These are phyloP conservation scores for Aptenodytes patagonicus DNA, from an alignment of 2,113 vertebrate genomes.

Conservation along the genomic window DNA sequence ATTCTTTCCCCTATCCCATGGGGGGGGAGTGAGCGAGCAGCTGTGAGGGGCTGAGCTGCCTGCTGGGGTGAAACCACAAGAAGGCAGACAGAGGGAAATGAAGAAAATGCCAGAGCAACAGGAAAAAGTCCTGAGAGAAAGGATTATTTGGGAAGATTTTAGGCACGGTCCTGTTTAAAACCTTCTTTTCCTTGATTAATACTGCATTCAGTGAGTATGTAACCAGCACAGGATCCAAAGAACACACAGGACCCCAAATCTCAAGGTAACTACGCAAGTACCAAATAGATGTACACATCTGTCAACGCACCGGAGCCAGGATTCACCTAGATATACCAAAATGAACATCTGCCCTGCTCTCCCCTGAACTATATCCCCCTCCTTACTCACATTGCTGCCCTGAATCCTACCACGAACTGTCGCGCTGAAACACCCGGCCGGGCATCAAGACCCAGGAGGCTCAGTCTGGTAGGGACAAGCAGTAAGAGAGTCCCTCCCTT, in stretches of 20 bases:
- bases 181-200: not conserved
- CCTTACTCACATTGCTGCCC: not conserved
- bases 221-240: accelerated
- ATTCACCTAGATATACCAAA: not conserved
- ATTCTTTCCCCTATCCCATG: accelerated
- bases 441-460: no score
- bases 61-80: not conserved
- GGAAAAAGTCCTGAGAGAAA: not conserved
- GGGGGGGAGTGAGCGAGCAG: accelerated
- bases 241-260: not conserved
- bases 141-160: not conserved
- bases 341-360: not conserved
- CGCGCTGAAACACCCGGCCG: no score
- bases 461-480: no score
- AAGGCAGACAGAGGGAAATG: not conserved
- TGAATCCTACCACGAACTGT: not conserved
- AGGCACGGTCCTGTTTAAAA: accelerated
- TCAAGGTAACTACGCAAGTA: not conserved
- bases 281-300: not conserved
- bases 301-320: not conserved
- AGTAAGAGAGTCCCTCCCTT: no score
- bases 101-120: not conserved
- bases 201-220: accelerated
- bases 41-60: not conserved
- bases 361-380: not conserved